Percentiles rank a stretch among this genome's conserved stretches.
These are phyloP conservation scores for Lycodopsis pacificus DNA, from an alignment of 2,797 vertebrate species.

Conservation along the genomic window DNA sequence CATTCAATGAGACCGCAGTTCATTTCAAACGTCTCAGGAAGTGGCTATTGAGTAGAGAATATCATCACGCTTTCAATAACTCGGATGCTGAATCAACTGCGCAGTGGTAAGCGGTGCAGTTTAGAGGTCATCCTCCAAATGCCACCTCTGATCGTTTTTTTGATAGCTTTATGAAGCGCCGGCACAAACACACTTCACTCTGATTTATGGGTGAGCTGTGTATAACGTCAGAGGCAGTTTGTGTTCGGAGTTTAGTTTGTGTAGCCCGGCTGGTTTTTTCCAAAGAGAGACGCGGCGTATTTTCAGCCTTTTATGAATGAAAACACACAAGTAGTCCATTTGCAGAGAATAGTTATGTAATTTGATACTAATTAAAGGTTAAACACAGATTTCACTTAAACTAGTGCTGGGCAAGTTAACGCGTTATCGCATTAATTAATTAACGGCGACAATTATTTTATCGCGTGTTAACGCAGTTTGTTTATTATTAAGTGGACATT, in stretches of 20 bases:
- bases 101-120: slow-evolving; percentile 41
- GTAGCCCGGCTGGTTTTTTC: slow-evolving; percentile 39
- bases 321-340: neutral
- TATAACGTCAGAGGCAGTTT: slow-evolving; percentile 26
- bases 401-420: no score
- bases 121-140: slow-evolving; percentile 70
- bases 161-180: slow-evolving; percentile 55
- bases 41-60: slow-evolving; percentile 61
- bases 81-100: slow-evolving; percentile 56
- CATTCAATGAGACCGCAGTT: slow-evolving; percentile 45
- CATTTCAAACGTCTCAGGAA: slow-evolving; percentile 65
- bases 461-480: no score
- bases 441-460: no score
- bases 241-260: slow-evolving; percentile 23
- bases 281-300: slow-evolving; percentile 18
- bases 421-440: no score
- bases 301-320: slow-evolving; percentile 33
- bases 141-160: slow-evolving; percentile 58
- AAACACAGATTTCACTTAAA: neutral
- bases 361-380: neutral
- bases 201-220: slow-evolving; percentile 56
- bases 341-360: neutral
- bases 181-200: slow-evolving; percentile 31
- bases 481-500: no score
- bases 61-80: slow-evolving; percentile 60